These are phyloP conservation scores for Denticeps clupeoides DNA, from an alignment of 2,797 vertebrate genomes.

Conservation along the genomic window DNA sequence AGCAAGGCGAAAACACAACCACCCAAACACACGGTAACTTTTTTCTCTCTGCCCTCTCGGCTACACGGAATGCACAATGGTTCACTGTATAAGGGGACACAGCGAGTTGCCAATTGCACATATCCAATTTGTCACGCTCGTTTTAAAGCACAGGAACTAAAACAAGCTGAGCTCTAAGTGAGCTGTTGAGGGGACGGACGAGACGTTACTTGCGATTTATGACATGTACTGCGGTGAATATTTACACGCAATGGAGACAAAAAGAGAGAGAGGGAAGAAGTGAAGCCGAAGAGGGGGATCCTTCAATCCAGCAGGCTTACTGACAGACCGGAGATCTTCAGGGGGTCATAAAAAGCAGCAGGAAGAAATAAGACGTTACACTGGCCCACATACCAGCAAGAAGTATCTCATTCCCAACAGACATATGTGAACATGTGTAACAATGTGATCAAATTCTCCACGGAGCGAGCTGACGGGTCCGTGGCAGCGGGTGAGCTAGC, in stretches of 20 bases:
- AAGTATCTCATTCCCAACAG: slow-evolving; percentile 38
- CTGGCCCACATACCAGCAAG: slow-evolving; percentile 21
- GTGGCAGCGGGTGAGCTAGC: neutral
- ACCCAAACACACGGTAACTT: no score
- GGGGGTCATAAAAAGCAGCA: slow-evolving; percentile 1
- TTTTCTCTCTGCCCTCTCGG: slow-evolving; percentile 20
- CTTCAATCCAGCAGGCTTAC: neutral
- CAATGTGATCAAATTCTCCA: slow-evolving; percentile 40
- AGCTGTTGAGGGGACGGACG: slow-evolving; percentile 34
- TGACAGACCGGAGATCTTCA: neutral
- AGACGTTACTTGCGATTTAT: slow-evolving; percentile 8
- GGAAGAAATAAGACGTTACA: neutral
- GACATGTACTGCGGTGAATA: neutral
- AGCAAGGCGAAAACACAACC: neutral
- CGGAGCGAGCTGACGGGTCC: slow-evolving; percentile 33
- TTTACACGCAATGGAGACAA: neutral
- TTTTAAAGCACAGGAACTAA: slow-evolving; percentile 44
- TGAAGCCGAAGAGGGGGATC: slow-evolving; percentile 1
- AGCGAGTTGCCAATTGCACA: slow-evolving; percentile 54
- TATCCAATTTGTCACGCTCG: slow-evolving; percentile 55
- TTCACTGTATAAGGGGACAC: slow-evolving; percentile 38
- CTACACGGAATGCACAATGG: slow-evolving; percentile 44
- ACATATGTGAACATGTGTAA: slow-evolving; percentile 51
- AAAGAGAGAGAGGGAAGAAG: neutral
- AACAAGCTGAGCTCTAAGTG: slow-evolving; percentile 53